Evolutionary conservation across 2,797 vertebrate genomes (phyloP).

Genomic region (Microhierax caerulescens): DNA sequence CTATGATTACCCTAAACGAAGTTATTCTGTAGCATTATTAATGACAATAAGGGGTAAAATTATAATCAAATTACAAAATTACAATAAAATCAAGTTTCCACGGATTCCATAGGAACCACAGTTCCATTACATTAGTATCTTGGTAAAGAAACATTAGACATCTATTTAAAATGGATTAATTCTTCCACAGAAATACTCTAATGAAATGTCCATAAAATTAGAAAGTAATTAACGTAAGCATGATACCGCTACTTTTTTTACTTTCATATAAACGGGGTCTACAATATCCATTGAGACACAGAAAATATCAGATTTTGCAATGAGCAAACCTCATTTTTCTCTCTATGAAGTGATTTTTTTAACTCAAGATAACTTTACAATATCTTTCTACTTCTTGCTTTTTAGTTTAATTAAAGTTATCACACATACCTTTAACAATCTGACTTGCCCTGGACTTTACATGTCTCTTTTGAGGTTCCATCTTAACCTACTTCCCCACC

Average conservation of each 20-base stretch:
- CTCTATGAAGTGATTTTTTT: background rate
- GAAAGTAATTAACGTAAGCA: background rate
- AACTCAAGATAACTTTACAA: background rate
- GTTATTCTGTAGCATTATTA: background rate
- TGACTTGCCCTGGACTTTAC: background rate
- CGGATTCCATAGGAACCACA: background rate
- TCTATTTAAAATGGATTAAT: background rate
- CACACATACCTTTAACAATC: background rate
- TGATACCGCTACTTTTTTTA: background rate
- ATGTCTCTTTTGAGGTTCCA: background rate
- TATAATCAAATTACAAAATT: no score
- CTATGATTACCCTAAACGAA: background rate
- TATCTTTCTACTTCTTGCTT: background rate
- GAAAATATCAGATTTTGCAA: background rate
- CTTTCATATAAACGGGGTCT: background rate
- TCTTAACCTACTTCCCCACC: background rate
- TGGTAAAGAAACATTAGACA: background rate
- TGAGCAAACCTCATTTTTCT: background rate
- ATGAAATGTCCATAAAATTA: background rate
- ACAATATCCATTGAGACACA: background rate
- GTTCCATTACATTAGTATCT: background rate
- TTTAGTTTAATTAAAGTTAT: background rate
- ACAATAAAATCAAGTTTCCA: background rate
- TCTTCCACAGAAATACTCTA: background rate
- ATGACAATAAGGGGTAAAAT: background rate